Conservation (phyloP, 2,113 vertebrate species). For the Carollia perspicillata region DNA sequence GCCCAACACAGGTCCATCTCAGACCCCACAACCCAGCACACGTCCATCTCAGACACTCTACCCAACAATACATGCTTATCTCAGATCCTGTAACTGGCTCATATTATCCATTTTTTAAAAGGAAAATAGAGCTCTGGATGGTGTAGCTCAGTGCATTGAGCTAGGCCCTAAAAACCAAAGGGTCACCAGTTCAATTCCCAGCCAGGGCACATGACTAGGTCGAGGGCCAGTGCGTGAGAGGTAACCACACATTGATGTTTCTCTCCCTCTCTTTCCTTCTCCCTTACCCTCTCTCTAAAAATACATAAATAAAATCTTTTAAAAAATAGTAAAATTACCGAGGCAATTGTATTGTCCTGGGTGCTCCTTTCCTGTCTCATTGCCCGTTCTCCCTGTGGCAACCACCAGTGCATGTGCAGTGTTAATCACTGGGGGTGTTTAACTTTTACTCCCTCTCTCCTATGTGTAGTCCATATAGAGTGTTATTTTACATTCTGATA, state of each 20-base stretch:
- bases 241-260: too few species aligned
- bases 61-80: not conserved
- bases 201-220: too few species aligned
- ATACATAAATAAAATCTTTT: too few species aligned
- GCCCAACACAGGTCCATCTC: not conserved
- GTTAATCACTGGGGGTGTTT: not conserved
- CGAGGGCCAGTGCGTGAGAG: too few species aligned
- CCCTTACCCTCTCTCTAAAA: too few species aligned
- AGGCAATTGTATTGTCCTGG: fast-evolving
- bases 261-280: too few species aligned
- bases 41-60: not conserved
- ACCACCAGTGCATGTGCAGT: not conserved
- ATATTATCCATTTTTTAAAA: not conserved
- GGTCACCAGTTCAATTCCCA: too few species aligned
- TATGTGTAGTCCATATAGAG: fast-evolving
- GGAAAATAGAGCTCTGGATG: not conserved
- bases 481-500: too few species aligned
- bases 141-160: too few species aligned
- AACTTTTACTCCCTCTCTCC: fast-evolving
- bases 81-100: not conserved
- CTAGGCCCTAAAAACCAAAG: too few species aligned
- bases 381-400: not conserved
- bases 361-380: not conserved
- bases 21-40: not conserved
- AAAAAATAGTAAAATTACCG: not conserved